Conservation (phyloP, 2,888 invertebrate genomes). For the Mythimna impura region DNA sequence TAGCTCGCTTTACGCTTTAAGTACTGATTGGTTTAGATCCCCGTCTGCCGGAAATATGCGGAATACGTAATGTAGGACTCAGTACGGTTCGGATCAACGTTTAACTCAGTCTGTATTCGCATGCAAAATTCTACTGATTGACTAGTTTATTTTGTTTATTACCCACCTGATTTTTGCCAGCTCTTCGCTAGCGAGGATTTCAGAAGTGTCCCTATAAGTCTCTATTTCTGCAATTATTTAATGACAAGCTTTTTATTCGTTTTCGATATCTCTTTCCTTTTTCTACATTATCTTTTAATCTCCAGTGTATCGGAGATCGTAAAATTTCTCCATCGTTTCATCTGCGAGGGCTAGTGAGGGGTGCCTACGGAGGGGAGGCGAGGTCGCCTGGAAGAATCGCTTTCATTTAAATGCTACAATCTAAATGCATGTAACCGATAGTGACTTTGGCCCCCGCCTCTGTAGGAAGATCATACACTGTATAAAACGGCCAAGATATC, state of each 20-base stretch:
- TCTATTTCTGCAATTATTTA: not conserved
- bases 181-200: not conserved
- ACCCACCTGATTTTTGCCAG: not conserved
- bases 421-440: conserved; percentile 57
- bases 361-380: not conserved
- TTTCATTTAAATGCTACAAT: conserved; percentile 60
- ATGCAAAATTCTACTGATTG: not conserved
- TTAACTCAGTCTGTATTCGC: not conserved
- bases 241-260: not conserved
- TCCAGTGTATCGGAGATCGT: conserved; percentile 1
- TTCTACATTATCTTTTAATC: not conserved
- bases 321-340: not conserved
- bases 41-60: not conserved
- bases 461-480: conserved; percentile 4
- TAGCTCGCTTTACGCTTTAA: not conserved
- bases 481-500: no score
- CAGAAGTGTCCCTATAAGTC: no score
- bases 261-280: not conserved
- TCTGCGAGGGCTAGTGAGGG: not conserved
- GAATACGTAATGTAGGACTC: not conserved
- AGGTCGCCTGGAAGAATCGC: conserved; percentile 30
- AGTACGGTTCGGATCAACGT: not conserved
- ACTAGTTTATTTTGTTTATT: not conserved
- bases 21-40: not conserved
- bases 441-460: not conserved